Conservation (phyloP, 1,140 invertebrate genomes). For the Plodia interpunctella region DNA sequence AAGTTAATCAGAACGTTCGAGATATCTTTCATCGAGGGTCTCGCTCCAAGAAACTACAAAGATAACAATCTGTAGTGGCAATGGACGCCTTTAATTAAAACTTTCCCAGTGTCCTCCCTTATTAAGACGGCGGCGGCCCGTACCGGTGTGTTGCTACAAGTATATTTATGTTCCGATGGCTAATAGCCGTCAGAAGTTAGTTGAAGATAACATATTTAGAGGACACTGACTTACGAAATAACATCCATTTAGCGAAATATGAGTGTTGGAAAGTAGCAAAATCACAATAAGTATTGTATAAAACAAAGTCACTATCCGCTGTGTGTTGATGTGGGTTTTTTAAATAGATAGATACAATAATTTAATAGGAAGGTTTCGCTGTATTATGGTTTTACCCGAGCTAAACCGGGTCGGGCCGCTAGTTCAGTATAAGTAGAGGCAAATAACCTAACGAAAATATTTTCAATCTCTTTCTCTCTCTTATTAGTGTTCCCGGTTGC, state of each 20-base stretch:
- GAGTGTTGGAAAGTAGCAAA: too few species aligned
- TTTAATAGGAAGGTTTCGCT: too few species aligned
- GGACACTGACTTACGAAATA: background rate
- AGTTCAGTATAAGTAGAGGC: too few species aligned
- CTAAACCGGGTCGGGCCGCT: too few species aligned
- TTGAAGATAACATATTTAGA: background rate
- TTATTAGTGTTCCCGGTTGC: too few species aligned
- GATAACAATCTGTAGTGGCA: conserved; percentile 19
- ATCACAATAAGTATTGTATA: too few species aligned
- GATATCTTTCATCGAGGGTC: conserved; percentile 7
- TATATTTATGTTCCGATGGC: background rate
- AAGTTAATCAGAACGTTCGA: background rate
- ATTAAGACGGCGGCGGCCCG: conserved; percentile 14
- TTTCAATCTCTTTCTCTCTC: too few species aligned
- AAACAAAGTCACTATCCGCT: too few species aligned
- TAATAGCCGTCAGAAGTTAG: background rate
- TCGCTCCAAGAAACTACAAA: conserved; percentile 19
- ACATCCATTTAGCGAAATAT: background rate
- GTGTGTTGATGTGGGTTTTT: too few species aligned
- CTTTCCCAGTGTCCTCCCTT: conserved; percentile 29
- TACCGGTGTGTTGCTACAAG: background rate
- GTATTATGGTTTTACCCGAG: too few species aligned
- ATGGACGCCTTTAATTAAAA: conserved; percentile 57
- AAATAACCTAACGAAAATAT: too few species aligned
- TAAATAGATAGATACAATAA: too few species aligned